Base-by-base conservation (phyloP, 1,140 invertebrate genomes). In the Fopius arisanus region DNA sequence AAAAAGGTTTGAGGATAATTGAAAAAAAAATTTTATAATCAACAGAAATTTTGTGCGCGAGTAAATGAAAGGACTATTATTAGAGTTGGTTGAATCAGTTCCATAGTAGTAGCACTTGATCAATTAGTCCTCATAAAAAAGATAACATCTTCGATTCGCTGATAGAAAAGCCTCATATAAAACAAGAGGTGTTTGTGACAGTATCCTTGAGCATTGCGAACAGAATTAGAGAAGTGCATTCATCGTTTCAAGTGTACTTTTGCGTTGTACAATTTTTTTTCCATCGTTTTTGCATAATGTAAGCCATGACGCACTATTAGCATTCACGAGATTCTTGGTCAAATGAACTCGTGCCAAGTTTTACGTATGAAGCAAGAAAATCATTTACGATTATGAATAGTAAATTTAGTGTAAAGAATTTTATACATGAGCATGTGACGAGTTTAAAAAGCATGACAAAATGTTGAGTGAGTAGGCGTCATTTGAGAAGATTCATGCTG, bases 341-440 rank as follows among this genome's bases (percentile, higher is more conserved):
- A 59, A 59, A 26, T 29, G 41, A 51, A 33, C 33, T 51, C 28
- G 63, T 72, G 70, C 70, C 70, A 72, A 72, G 26, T 67, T 51
- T 54, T 29, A 48, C 43, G 43, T n/a, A 48, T 48, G n/a, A 7
- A 48, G 43, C 26, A 16, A 21, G 37, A 3, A 67, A 43, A 51
- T 33, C 14, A 23, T 19, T 70, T 66, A 67, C n/a, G 19, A 29
- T 31, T 67, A 43, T 14, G 23, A 72, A 70, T 31, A 23, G 40
- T 72, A 67, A 73, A 59, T 59, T 59, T 59, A 5, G 19, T 26
- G 41, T 67, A 21, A 67, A 29, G 28, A 37, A 73, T 54, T 28
- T 41, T 10, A 62, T 65, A 73, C 67, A 59, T 59, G 23, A 4
- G 21, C 23, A 26, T 59, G 54, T 28, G 10, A 59, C 33, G 9